Base-by-base conservation (phyloP, 2,888 invertebrate species). In the Cheilosia grossa region DNA sequence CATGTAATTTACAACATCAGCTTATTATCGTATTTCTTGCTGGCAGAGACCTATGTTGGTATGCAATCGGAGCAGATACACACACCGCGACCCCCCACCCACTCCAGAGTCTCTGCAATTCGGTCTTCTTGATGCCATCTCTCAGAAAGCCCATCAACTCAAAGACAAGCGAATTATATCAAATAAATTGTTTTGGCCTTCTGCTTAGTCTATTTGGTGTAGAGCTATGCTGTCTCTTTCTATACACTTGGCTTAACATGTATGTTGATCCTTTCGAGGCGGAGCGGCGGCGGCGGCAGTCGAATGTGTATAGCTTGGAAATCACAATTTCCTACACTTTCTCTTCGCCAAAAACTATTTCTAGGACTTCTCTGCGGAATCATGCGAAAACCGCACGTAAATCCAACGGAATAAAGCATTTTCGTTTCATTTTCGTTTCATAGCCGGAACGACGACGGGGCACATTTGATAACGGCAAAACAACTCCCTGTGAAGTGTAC, bases 111-210 rank as follows among this genome's bases (percentile, higher is more conserved):
- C 9, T 53, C 21, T 42, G 40, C 19, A 42, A 42, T 59, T 56
- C 56, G 75, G 56, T 73, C 44, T 30, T 37, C 72, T 42, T 69
- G 74, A 83, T 83, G 80, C 69, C 74, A 73, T 81, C 75, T 81
- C 81, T 75, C 74, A 61, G 66, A 72, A 74, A 81, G 81, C 81
- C 85, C 85, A 85, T 85, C 85, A 85, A 81, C 81, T 80, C 61
- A 77, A 66, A 80, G 83, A 80, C 83, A 85, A 85, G 80, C 83
- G 83, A 85, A 85, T 85, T 85, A 80, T 85, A 75, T 80, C 74
- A 85, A 85, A 85, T 85, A 85, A 80, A 85, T 85, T 85, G 83
- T 85, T 80, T 80, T 74, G 80, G 72, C 81, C 85, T 81, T 81
- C 81, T 81, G 75, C 70, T 77, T 77, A 66, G 79, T 69, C 72